Evolutionary conservation across 2,113 vertebrate genomes (phyloP).

Genomic region (Zapornia atra): DNA sequence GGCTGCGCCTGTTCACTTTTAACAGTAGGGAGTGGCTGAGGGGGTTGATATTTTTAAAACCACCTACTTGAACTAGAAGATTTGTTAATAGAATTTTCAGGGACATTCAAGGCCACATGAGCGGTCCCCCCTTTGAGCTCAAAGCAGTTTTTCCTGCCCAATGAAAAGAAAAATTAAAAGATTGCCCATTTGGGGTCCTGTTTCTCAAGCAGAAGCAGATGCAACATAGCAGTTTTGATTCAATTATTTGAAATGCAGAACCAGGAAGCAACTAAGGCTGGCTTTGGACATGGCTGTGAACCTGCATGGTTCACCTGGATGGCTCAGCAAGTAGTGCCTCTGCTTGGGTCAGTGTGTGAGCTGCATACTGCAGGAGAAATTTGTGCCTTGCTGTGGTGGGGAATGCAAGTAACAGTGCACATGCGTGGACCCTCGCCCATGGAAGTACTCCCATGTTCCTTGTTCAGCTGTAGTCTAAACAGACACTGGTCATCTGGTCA

Average conservation of each 20-base stretch:
- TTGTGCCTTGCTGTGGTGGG: neutral
- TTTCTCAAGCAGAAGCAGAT: neutral
- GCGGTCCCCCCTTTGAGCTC: neutral
- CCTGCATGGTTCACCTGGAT: neutral
- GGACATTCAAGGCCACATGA: neutral
- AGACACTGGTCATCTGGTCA: neutral
- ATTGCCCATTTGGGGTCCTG: neutral
- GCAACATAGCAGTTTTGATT: neutral
- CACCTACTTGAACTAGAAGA: neutral
- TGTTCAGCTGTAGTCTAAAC: neutral
- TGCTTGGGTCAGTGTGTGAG: neutral
- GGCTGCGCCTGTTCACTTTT: neutral
- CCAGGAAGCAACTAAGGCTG: neutral
- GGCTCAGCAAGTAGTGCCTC: neutral
- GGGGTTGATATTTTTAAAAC: neutral
- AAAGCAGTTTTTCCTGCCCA: accelerated
- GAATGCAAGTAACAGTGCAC: neutral
- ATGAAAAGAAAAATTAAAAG: neutral
- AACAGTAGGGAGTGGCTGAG: neutral
- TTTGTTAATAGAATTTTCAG: neutral
- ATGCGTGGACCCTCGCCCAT: neutral
- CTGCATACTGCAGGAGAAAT: neutral
- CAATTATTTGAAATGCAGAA: neutral
- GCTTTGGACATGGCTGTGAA: neutral
- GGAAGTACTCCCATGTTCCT: neutral